These are phyloP conservation scores for Pardosa pseudoannulata DNA, from an alignment of 2,888 invertebrate species.

Conservation along the genomic window DNA sequence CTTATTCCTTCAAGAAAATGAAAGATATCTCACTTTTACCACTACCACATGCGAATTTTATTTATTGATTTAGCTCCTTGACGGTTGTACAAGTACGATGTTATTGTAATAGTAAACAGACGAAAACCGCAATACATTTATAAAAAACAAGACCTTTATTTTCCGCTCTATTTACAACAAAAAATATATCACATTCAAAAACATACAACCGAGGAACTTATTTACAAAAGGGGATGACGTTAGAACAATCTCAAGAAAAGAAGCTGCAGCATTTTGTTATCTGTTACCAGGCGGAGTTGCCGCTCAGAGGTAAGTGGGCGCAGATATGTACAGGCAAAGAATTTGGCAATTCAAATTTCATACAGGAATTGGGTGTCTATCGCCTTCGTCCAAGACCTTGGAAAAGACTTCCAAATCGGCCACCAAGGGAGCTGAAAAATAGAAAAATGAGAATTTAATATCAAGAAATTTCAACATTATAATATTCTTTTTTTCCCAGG, in stretches of 20 bases:
- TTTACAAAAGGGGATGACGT: background rate
- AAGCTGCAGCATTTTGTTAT: background rate
- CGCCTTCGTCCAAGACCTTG: background rate
- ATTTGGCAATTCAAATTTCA: background rate
- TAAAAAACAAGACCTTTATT: background rate
- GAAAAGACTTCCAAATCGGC: background rate
- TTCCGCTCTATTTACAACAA: slow-evolving; percentile 8
- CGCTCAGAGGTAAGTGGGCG: background rate
- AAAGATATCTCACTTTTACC: too few species aligned
- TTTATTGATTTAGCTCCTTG: too few species aligned
- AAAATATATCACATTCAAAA: background rate
- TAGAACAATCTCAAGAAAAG: background rate
- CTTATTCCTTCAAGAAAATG: too few species aligned
- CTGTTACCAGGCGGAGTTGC: background rate
- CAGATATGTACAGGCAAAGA: slow-evolving; percentile 6
- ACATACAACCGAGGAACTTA: slow-evolving; percentile 6
- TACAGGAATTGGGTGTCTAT: background rate
- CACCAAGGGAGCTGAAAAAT: background rate
- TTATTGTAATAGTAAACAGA: too few species aligned
- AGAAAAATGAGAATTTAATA: too few species aligned
- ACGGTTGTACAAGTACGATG: too few species aligned
- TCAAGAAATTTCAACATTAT: too few species aligned
- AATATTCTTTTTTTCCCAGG: too few species aligned
- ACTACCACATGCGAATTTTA: too few species aligned
- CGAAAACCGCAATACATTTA: too few species aligned